Base-by-base conservation (phyloP, 2,113 vertebrate genomes). In the Tragulus kanchil region DNA sequence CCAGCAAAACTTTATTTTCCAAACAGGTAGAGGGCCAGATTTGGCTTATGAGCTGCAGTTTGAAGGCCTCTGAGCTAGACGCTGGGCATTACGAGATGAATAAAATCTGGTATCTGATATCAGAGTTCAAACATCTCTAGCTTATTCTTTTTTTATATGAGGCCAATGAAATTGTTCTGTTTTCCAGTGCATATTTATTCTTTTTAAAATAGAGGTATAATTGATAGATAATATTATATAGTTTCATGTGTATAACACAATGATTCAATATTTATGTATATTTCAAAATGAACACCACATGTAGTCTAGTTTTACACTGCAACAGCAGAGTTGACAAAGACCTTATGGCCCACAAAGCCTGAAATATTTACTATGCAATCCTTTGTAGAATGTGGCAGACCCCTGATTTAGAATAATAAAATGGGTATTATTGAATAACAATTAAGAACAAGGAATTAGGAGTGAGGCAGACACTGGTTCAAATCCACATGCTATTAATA, bases 401-500 rank as follows among this genome's bases (percentile, higher is more conserved):
- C 61, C 56, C 21, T 90, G 45, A 12, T 54, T 94, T 89, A 69
- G 12, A 90, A 95, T 62, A 90, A 59, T 26, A 65, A 45, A 83
- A 78, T 6, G 3, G 15, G 75, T 96, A 88, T 50, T 93, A 64
- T 45, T 89, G 61, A 64, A 59, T 73, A 79, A 79, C 58, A 95
- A 81, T 69, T 89, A 97, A 88, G 67, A 28, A 56, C 8, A 69
- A 93, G 61, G 58, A 87, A 64, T 59, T 84, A 93, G 50, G 52
- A 86, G 15, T 62, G 50, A 96, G 23, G 36, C 23, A 84, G 19
- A 86, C 84, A 75, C 6, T 36, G 15, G 79, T 96, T 92, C 26
- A 67, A 96, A 92, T 45, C 61, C 81, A 85, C 95, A 85, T 56
- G 59, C 48, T 84, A 59, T 90, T 92, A 94, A 86, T 65, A 91